Percentiles rank a stretch among this genome's conserved stretches.
These are phyloP conservation scores for Pristiophorus japonicus DNA, from an alignment of 2,113 vertebrate species.

Conservation along the genomic window DNA sequence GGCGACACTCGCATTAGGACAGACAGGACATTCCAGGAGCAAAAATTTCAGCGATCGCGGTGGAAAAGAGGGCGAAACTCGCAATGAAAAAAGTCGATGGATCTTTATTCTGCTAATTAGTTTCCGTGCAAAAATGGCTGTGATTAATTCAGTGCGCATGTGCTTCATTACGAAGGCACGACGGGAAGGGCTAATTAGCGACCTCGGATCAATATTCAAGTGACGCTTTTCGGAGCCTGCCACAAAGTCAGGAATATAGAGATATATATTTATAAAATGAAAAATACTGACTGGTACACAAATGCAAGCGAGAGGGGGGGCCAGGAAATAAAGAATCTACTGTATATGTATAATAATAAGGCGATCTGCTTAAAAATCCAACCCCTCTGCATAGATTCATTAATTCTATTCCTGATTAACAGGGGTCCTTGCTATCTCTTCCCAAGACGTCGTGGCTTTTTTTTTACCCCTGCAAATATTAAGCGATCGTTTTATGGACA, in stretches of 20 bases:
- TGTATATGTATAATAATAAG: constrained; percentile 36
- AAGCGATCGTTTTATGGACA: constrained; percentile 22
- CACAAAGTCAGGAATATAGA: constrained; percentile 35
- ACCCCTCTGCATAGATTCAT: constrained; percentile 32
- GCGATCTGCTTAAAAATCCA: constrained; percentile 29
- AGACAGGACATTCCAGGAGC: constrained; percentile 40
- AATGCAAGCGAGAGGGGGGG: constrained; percentile 22
- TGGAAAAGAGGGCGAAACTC: constrained; percentile 72
- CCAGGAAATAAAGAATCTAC: constrained; percentile 33
- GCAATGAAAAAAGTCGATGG: constrained; percentile 91
- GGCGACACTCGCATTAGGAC: constrained; percentile 31
- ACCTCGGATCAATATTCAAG: constrained; percentile 89
- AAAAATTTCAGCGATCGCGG: constrained; percentile 52
- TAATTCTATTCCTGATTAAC: constrained; percentile 31
- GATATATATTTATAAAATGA: constrained; percentile 27
- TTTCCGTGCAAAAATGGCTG: constrained; percentile 99
- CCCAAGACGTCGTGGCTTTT: neutral
- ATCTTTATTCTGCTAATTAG: constrained; percentile 99
- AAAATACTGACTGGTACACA: constrained; percentile 32
- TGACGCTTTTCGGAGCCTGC: constrained; percentile 35
- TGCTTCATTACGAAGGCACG: constrained; percentile 99
- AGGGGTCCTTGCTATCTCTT: constrained; percentile 5
- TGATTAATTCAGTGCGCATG: constrained; percentile 99
- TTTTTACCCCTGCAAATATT: constrained; percentile 4
- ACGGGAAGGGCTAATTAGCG: constrained; percentile 99